Conservation (phyloP, 2,797 vertebrate genomes). For the Channa striata region DNA sequence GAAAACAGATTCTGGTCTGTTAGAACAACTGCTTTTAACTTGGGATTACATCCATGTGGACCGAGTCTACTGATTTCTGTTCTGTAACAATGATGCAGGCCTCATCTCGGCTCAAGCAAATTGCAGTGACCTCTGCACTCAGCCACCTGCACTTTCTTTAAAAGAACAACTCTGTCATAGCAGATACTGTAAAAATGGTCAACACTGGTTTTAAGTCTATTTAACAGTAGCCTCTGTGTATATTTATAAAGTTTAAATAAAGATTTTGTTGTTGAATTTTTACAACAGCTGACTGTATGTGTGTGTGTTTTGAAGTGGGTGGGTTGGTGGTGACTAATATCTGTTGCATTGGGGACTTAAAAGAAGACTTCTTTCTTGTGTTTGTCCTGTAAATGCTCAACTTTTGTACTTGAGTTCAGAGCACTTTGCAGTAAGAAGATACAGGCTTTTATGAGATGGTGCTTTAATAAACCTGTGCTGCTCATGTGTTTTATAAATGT, state of each 20-base stretch:
- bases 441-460: slow-evolving; percentile 42
- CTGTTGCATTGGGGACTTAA: slow-evolving; percentile 1
- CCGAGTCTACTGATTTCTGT: too few species aligned
- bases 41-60: too few species aligned
- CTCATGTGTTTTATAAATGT: slow-evolving; percentile 37
- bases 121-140: neutral
- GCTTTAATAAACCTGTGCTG: slow-evolving; percentile 51
- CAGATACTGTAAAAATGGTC: neutral
- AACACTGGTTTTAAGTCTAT: slow-evolving; percentile 36
- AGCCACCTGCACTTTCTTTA: neutral
- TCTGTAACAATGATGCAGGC: neutral
- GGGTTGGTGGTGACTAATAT: slow-evolving; percentile 1
- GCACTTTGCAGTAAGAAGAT: slow-evolving; percentile 43
- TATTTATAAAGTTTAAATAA: slow-evolving; percentile 49
- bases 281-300: slow-evolving; percentile 30
- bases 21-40: too few species aligned
- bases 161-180: too few species aligned
- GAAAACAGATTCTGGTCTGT: too few species aligned
- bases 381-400: slow-evolving; percentile 47
- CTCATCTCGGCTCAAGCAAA: slow-evolving; percentile 22
- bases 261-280: slow-evolving; percentile 47
- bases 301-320: slow-evolving; percentile 1
- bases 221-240: slow-evolving; percentile 27
- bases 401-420: slow-evolving; percentile 51
- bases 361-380: neutral